A percentile compares a stretch with the other conserved stretches of the same genome.
phyloP scores from a whole-genome alignment of 2,797 vertebrate species.

The Hirundo rustica region DNA sequence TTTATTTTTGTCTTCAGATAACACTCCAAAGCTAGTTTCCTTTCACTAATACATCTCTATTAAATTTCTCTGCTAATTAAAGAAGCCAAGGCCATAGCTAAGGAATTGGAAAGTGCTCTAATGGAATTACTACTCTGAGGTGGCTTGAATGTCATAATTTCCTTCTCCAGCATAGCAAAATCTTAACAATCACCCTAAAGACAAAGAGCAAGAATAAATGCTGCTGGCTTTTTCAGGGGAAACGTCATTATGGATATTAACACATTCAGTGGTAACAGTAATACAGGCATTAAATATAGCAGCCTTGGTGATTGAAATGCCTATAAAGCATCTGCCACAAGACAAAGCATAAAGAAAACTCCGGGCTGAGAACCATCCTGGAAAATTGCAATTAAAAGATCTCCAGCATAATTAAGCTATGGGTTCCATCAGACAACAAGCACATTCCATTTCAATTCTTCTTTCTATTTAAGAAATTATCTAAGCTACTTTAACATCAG shows the following conservation, averaged over 20 bases:
- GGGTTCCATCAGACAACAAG: neutral
- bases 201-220: constrained; percentile 6
- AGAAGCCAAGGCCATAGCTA: neutral
- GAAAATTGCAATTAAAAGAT: neutral
- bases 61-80: constrained; percentile 41
- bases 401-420: neutral
- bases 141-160: constrained; percentile 23
- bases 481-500: neutral
- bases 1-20: neutral
- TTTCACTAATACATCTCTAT: neutral
- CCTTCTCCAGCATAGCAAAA: neutral
- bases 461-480: neutral
- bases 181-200: constrained; percentile 20
- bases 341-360: neutral
- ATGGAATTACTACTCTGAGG: constrained; percentile 28
- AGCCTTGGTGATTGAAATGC: constrained; percentile 10
- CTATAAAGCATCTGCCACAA: constrained; percentile 17
- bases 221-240: constrained; percentile 9
- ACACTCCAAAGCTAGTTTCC: neutral
- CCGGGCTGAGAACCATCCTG: neutral
- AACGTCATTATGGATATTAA: constrained; percentile 35
- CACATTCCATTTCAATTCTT: neutral
- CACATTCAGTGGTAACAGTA: constrained; percentile 23
- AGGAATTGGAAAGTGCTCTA: constrained; percentile 23
- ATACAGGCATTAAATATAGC: constrained; percentile 25